Base-by-base conservation (phyloP, 1,140 invertebrate genomes). In the Oedothorax gibbosus region DNA sequence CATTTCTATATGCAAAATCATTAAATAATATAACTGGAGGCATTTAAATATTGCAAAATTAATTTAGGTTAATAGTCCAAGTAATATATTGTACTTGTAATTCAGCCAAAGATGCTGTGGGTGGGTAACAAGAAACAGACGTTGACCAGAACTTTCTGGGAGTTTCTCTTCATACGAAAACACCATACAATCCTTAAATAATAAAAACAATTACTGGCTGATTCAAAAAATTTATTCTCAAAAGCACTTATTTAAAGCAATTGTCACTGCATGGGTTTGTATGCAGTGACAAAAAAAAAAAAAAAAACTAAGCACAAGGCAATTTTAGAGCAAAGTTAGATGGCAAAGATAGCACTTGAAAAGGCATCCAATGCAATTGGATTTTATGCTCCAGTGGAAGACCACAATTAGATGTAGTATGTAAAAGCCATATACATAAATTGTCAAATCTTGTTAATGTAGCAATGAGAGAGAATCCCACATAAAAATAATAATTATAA, bases 51-150 rank as follows among this genome's bases (percentile, higher is more conserved):
- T 62, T 15, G 1, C 3, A 62, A 18, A 12, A 62, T 3, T 15
- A 15, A 62, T 18, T 12, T 15, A 1, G 57, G 18, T 62, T 10
- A 62, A 12, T 62, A 62, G 2, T 3, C 12, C 6, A 6, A 18
- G 6, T 14, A 73, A 75, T 7, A 68, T 11, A n/a, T n/a, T 77
- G 79, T 89, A 88, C 75, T 76, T 87, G 77, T 92, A 90, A 86
- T 91, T 89, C 86, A 89, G 88, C 92, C 92, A 93, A 88, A 93
- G 92, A 18, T 91, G 89, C 83, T 90, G 88, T 0, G 92, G 92
- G 89, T 93, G 91, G 8, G 92, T 90, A 10, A 91, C 92, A 54
- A 93, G 88, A 88, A 92, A 93, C 65, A 89, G 88, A 82, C 92
- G 88, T 80, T 88, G 88, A 10, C 91, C 91, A 81, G 89, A 87